Conservation (phyloP, 1,140 invertebrate genomes). For the Drosophila pseudoananassae region DNA sequence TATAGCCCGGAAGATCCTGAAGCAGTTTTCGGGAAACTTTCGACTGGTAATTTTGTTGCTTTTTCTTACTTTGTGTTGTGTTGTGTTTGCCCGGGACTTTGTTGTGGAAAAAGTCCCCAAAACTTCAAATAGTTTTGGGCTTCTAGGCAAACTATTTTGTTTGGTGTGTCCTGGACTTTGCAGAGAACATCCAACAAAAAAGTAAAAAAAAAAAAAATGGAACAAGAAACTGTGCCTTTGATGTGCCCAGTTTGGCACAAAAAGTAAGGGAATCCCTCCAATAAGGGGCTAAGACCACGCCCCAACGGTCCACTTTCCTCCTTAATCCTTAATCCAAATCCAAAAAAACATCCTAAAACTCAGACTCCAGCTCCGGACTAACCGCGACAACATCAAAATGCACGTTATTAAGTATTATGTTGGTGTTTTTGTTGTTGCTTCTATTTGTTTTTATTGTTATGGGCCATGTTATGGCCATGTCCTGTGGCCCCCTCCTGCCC, state of each 20-base stretch:
- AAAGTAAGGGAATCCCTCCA: constrained; percentile 9
- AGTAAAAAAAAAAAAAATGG: neutral
- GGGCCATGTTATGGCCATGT: constrained; percentile 72
- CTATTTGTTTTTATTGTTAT: constrained; percentile 79
- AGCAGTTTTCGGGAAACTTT: constrained; percentile 23
- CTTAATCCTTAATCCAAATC: neutral
- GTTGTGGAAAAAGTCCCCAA: constrained; percentile 21
- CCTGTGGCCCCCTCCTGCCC: constrained; percentile 26
- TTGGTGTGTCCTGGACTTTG: constrained; percentile 24
- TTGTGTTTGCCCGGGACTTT: constrained; percentile 31
- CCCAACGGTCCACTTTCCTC: neutral
- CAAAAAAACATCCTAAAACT: neutral
- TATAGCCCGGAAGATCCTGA: constrained; percentile 9
- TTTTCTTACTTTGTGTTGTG: constrained; percentile 14
- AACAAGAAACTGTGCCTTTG: constrained; percentile 11
- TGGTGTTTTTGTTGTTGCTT: constrained; percentile 52
- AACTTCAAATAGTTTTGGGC: constrained; percentile 38
- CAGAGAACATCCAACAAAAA: constrained; percentile 3
- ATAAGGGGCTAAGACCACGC: neutral
- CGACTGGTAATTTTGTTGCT: constrained; percentile 11
- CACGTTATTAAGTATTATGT: constrained; percentile 78
- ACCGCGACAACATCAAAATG: constrained; percentile 71
- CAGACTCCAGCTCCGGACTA: constrained; percentile 7
- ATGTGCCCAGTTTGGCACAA: constrained; percentile 23
- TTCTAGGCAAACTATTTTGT: constrained; percentile 38